Evolutionary conservation across 2,113 vertebrate species (phyloP), one percentile per base, ranked within the genome.

Genomic region (Oryzias curvinotus): DNA sequence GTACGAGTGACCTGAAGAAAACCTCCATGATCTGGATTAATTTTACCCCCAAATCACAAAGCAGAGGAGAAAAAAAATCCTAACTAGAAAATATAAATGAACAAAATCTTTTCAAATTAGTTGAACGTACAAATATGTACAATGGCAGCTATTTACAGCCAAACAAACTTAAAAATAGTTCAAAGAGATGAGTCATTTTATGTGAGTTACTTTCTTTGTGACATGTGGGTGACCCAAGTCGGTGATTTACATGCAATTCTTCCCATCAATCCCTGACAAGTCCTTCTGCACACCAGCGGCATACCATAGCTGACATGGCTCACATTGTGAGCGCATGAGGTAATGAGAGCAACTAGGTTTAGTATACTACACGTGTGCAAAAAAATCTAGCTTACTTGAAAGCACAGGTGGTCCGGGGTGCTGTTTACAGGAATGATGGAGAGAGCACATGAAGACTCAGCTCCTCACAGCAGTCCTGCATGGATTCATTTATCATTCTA

Each of bases 221-320:
- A 81, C 81, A 80, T 76, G 81, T 69, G 80, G 88, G 84, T 90
- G 88, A 91, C 88, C 87, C 75, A 77, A 62, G 82, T 82, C 83
- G 84, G 90, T 89, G 85, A 86, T 91, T 88, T 90, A 87, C 81
- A 83, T 84, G 86, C 83, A 82, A 77, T 89, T 89, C 81, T 81
- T 89, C 78, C 77, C 90, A 81, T 88, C 84, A 86, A 79, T 89
- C 81, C 73, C 77, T 81, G 80, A 77, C 82, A 71, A 62, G 88
- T 79, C 75, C 81, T 71, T 77, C 52, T 73, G 80, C 80, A 83
- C 79, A 85, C 81, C 78, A 78, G 77, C 69, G 59, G 69, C 85
- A 88, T 91, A 65, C 87, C 90, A 90, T 92, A 71, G 47, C 82
- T 85, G 61, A 68, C 65, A 90, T 90, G 85, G 77, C 65, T 89